Evolutionary conservation across 2,113 vertebrate species (phyloP), one percentile per base, ranked within the genome.

Genomic region (Equus quagga): DNA sequence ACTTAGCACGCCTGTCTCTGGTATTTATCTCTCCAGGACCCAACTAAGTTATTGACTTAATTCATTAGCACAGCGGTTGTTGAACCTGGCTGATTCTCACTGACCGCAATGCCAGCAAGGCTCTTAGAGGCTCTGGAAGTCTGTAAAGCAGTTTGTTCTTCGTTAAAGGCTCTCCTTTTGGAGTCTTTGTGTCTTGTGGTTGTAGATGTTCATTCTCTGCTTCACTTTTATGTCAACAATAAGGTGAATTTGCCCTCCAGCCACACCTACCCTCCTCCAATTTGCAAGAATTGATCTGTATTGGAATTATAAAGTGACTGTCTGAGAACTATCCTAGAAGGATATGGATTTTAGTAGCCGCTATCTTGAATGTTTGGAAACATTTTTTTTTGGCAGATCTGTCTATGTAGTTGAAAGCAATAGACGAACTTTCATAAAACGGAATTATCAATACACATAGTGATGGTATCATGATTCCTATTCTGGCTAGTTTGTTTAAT

Each of bases 91-190:
- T 86, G 49, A 79, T 8, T 73, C 60, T 82, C 90, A 79, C 26
- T 69, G 91, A 76, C 54, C n/a, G 60, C 65, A 44, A 78, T 36
- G 60, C 31, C 19, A 28, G 13, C 33, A 31, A 33, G 31, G 19
- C 12, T 79, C 36, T 65, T 33, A 4, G 28, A 54, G 28, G 17
- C 33, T 89, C 92, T 70, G 41, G 28, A 69, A 73, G 58, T 58
- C 82, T 67, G 8, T 58, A 83, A 70, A 96, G 33, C 67, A 54
- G 54, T 97, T 82, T 96, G 33, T 80, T 97, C n/a, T 58, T 67
- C 70, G 46, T 62, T 11, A 49, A 28, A 70, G 5, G 12, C 67
- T 92, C 72, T 96, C 65, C 36, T 58, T 65, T 41, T 26, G 5
- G 64, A 62, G 51, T 70, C 36, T 15, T 88, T 79, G 10, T 54